A percentile compares a stretch with the other conserved stretches of the same genome.
Evolutionary conservation across 2,113 vertebrate genomes (phyloP).

Genomic region (Prionailurus viverrinus): DNA sequence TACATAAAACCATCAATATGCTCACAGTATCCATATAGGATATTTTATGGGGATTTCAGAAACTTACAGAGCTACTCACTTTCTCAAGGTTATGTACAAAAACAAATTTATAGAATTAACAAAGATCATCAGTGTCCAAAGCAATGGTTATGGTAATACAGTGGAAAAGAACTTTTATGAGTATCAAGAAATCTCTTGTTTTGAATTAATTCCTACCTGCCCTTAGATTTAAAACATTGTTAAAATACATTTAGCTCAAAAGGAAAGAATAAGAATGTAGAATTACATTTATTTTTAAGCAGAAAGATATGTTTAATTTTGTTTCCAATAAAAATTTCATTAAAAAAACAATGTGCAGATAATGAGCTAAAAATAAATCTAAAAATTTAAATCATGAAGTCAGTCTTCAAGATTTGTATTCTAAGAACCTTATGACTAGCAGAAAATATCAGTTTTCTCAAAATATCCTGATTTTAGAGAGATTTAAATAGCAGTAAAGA

Average conservation of each 20-base stretch:
- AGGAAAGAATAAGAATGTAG: neutral
- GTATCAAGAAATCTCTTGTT: neutral
- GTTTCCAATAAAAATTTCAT: neutral
- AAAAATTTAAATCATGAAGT: neutral
- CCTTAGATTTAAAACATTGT: conserved; percentile 17
- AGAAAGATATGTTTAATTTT: neutral
- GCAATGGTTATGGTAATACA: neutral
- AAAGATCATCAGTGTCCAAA: neutral
- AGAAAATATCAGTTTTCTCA: conserved; percentile 72
- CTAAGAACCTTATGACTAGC: conserved; percentile 32
- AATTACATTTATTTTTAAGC: conserved; percentile 21
- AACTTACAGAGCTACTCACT: neutral
- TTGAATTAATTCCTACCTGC: neutral
- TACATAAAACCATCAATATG: neutral
- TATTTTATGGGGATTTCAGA: neutral
- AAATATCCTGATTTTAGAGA: conserved; percentile 75
- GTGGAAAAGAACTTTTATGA: neutral
- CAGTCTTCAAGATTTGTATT: conserved; percentile 58
- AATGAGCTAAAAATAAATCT: neutral
- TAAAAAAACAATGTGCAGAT: neutral
- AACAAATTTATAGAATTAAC: neutral
- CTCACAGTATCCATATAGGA: neutral
- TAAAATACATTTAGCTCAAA: conserved; percentile 40
- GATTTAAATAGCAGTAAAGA: conserved; percentile 6
- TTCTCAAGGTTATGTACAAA: neutral